Conservation (phyloP, 2,888 invertebrate genomes). For the Electrophaes corylata region DNA sequence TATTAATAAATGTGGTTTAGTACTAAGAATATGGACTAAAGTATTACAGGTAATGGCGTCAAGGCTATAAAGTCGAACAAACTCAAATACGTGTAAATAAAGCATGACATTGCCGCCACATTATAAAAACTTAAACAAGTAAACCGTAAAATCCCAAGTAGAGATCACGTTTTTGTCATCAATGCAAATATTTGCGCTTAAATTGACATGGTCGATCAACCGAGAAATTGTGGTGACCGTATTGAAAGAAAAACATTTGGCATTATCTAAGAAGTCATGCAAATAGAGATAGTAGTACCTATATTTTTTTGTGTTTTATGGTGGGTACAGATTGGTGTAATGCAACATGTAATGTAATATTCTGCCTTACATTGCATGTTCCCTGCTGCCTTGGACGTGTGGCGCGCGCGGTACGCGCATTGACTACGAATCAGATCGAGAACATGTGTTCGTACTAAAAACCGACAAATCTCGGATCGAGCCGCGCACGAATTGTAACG, state of each 20-base stretch:
- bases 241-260: not conserved
- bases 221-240: slow-evolving; percentile 15
- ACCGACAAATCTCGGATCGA: too few relatives aligned
- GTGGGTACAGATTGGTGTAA: too few relatives aligned
- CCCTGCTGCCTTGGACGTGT: too few relatives aligned
- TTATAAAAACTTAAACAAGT: slow-evolving; percentile 11
- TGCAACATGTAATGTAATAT: too few relatives aligned
- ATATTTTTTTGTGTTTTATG: too few relatives aligned
- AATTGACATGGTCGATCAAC: slow-evolving; percentile 22
- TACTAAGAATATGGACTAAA: too few relatives aligned
- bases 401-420: too few relatives aligned
- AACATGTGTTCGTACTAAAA: too few relatives aligned
- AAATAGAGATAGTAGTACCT: not conserved
- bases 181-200: slow-evolving; percentile 23
- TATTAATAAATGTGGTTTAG: too few relatives aligned
- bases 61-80: not conserved
- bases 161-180: slow-evolving; percentile 10
- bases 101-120: not conserved
- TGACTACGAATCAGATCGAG: too few relatives aligned
- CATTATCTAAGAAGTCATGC: not conserved
- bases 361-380: too few relatives aligned
- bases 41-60: not conserved
- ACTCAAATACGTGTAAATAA: slow-evolving; percentile 6
- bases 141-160: slow-evolving; percentile 8
- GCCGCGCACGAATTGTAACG: too few relatives aligned